Evolutionary conservation across 2,888 invertebrate species (phyloP), one percentile per base, ranked within the genome.

Genomic region (Parochlus steinenii): DNA sequence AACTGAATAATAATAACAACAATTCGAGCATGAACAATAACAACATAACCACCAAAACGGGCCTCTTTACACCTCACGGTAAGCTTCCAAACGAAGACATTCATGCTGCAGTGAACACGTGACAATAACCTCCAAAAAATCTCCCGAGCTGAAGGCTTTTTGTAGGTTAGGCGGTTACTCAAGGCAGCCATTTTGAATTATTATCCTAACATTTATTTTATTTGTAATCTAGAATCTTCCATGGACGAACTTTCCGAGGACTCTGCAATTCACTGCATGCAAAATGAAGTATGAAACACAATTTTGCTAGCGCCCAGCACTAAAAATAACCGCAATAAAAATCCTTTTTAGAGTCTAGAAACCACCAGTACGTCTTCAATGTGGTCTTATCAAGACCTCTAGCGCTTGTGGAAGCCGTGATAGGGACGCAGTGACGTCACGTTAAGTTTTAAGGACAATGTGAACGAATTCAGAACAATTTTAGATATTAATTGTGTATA

Each of bases 181-280:
- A 20, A 23, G 15, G 15, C 16, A 23, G 8, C 22, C 25, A 14
- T 42, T 38, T 29, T 4, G 8, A 10, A 11, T 25, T 41, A 22
- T 17, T 12, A 37, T 25, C 22, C 14, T 27, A 16, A 12, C n/a
- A 27, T 37, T 43, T 60, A 59, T 44, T 62, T 62, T 44, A 58
- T 67, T 28, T n/a, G n/a, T 7, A 5, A 3, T 63, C 56, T 68
- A 69, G 83, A 83, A 58, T 79, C 81, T 42, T 79, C 82, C 34
- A 68, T 83, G 69, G 83, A 85, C 61, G 83, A 85, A 52, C 62
- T 83, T 26, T 83, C 83, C 3, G 82, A 83, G 56, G 83, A 85
- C 50, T 83, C 83, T n/a, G 74, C 79, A 44, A 74, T 83, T 54
- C 77, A 80, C 53, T 79, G 79, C 58, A 79, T 80, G 79, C 78